Conservation (phyloP, 2,797 vertebrate genomes). For the Hafferia zeledoni region DNA sequence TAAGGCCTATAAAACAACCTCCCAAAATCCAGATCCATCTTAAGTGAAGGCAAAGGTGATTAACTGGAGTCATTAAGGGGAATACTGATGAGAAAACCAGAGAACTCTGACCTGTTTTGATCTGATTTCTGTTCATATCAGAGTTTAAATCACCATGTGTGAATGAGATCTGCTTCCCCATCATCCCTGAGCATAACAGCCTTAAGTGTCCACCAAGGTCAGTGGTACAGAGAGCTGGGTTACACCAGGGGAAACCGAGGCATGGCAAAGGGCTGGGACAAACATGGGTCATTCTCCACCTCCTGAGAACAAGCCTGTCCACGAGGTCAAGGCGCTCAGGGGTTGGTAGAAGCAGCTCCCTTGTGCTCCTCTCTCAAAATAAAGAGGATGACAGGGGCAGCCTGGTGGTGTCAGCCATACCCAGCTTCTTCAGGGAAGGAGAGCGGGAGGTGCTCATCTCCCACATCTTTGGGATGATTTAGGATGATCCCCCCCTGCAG, state of each 20-base stretch:
- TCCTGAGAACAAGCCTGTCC: background rate
- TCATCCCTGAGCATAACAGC: background rate
- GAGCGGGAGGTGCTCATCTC: background rate
- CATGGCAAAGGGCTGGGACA: background rate
- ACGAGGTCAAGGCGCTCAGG: background rate
- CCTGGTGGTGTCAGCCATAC: background rate
- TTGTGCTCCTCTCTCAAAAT: background rate
- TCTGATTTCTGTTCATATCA: background rate
- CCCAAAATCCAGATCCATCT: background rate
- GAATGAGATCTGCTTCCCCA: background rate
- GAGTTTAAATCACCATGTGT: background rate
- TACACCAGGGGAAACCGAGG: background rate
- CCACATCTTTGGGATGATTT: background rate
- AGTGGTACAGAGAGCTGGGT: fast-evolving
- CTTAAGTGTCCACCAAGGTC: background rate
- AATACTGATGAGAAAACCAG: background rate
- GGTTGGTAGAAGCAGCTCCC: background rate
- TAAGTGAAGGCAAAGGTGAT: background rate
- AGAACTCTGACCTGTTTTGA: background rate
- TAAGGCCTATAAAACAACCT: background rate
- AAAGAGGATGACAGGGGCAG: background rate
- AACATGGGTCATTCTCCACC: fast-evolving
- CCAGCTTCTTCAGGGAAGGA: background rate
- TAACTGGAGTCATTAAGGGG: background rate
- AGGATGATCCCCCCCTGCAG: background rate